These are phyloP conservation scores for Acleris holmiana DNA, from an alignment of 2,888 invertebrate genomes.

Conservation along the genomic window DNA sequence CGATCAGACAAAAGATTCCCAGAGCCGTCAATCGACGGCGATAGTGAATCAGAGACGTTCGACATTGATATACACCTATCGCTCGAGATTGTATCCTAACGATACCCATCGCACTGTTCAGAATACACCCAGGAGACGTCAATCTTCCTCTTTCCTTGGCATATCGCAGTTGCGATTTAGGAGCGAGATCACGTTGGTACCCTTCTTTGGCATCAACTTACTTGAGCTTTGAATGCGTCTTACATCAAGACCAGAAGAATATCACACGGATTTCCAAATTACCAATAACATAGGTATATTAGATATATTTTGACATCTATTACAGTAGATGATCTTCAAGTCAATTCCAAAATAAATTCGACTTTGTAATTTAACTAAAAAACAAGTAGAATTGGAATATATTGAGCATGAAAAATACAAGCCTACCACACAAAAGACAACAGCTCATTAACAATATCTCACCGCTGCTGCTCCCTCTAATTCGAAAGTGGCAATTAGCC, in stretches of 20 bases:
- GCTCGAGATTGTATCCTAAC: constrained; percentile 9
- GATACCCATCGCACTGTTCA: constrained; percentile 14
- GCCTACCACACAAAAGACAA: too few species aligned
- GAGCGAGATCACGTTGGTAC: not conserved
- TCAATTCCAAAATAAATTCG: too few species aligned
- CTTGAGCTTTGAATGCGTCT: not conserved
- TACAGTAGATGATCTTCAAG: too few species aligned
- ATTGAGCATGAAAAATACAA: not conserved
- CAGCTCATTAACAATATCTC: constrained; percentile 4
- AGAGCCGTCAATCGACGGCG: constrained; percentile 2
- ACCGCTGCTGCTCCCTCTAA: constrained; percentile 14
- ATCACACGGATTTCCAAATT: too few species aligned
- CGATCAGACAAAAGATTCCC: constrained; percentile 20
- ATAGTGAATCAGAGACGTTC: constrained; percentile 13
- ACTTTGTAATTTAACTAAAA: too few species aligned
- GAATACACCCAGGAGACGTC: constrained; percentile 26
- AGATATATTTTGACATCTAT: too few species aligned
- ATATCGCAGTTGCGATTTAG: constrained; percentile 15
- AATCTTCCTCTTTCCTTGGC: constrained; percentile 9
- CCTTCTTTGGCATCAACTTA: not conserved
- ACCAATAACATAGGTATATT: too few species aligned
- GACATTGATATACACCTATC: constrained; percentile 26
- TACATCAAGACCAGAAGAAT: too few species aligned
- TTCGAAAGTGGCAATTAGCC: constrained; percentile 68
- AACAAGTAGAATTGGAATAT: too few species aligned